phyloP scores from a whole-genome alignment of 1,140 invertebrate species.

The Drosophila nikananu region DNA sequence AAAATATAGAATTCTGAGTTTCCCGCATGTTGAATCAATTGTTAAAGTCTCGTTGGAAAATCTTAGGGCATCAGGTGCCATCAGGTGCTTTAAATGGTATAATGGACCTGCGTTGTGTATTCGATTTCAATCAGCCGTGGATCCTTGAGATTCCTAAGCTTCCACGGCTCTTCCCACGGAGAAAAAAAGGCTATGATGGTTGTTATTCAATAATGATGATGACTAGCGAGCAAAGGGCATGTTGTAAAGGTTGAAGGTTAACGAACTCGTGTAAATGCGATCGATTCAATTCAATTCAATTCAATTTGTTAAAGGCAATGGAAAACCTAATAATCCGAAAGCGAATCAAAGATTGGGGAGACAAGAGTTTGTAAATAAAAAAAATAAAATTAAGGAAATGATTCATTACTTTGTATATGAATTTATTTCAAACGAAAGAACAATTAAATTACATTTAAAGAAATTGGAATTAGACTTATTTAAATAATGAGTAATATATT shows the following conservation, averaged over 20 bases:
- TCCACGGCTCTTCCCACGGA: conserved; percentile 65
- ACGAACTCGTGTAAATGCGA: conserved; percentile 47
- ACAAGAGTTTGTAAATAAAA: neutral
- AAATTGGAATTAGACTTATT: neutral
- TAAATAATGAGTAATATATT: neutral
- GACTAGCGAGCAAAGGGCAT: conserved; percentile 18
- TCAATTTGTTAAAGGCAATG: neutral
- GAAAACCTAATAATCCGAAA: neutral
- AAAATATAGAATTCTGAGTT: conserved; percentile 44
- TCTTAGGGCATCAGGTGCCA: conserved; percentile 69
- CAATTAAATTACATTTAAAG: neutral
- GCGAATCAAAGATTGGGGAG: neutral
- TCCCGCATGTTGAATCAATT: conserved; percentile 70
- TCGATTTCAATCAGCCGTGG: conserved; percentile 73
- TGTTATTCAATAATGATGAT: conserved; percentile 35
- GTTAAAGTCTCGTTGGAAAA: conserved; percentile 49
- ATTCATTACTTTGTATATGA: neutral
- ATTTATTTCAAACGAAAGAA: neutral
- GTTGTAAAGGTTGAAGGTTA: conserved; percentile 62
- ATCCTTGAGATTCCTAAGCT: conserved; percentile 68
- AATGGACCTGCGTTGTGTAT: conserved; percentile 53
- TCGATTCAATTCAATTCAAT: conserved; percentile 14
- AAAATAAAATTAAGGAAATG: neutral
- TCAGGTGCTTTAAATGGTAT: conserved; percentile 53
- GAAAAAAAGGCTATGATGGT: conserved; percentile 28